Conservation (phyloP, 1,140 invertebrate species). For the Antheraea mylitta region DNA sequence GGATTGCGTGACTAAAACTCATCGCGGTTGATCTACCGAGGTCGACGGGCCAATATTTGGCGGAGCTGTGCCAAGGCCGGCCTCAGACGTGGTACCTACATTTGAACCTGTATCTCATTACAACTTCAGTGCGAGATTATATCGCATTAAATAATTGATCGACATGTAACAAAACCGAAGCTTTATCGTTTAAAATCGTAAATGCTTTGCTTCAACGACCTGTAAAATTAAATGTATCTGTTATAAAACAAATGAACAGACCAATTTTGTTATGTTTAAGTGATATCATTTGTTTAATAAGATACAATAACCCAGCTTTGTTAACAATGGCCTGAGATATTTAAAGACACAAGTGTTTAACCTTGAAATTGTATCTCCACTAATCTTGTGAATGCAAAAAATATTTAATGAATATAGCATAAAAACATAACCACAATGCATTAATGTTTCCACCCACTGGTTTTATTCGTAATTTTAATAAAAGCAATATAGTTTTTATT, state of each 20-base stretch:
- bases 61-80: conserved; percentile 33
- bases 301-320: neutral
- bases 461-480: neutral
- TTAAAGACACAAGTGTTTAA: neutral
- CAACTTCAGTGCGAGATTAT: conserved; percentile 32
- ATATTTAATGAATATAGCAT: neutral
- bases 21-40: conserved; percentile 29
- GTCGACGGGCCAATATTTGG: conserved; percentile 36
- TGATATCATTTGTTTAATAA: too few relatives aligned
- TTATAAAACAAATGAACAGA: too few relatives aligned
- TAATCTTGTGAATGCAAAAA: neutral
- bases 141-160: neutral
- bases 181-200: neutral
- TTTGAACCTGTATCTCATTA: conserved; percentile 29
- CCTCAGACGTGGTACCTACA: conserved; percentile 17
- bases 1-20: conserved; percentile 41
- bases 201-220: too few relatives aligned
- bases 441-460: neutral
- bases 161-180: neutral
- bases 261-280: too few relatives aligned
- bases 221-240: too few relatives aligned
- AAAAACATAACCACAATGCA: neutral
- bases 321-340: neutral
- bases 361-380: conserved; percentile 24
- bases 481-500: neutral